Evolutionary conservation across 2,113 vertebrate genomes (phyloP), one percentile per base, ranked within the genome.

Genomic region (Symphodus melops): DNA sequence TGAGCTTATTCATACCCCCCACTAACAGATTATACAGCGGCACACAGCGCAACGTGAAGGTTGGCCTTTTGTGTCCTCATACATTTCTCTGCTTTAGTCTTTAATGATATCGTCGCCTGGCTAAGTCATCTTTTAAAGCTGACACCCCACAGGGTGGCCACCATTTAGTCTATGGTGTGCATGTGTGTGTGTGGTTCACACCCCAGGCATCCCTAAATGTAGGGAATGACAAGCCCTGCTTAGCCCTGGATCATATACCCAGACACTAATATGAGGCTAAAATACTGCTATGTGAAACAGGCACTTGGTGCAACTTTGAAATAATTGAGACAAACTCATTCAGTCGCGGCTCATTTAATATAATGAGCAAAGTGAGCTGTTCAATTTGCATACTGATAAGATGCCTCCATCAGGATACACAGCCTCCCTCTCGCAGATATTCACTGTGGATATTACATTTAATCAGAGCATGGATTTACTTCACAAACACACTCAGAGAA

Each of bases 261-360:
- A 68, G 39, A 62, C 66, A 66, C 54, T 69, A 67, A 86, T 79
- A 71, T 33, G 60, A 56, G 67, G 79, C 86, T 73, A 72, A 88
- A 88, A 85, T 54, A 87, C 72, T 77, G 71, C 82, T 52, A 53
- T 71, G 68, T 67, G 79, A 86, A 89, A 77, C 59, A 28, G 79
- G 74, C 19, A 0, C 69, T 13, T 36, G 14, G 81, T 75, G 68
- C 83, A 90, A 88, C 84, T 86, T 82, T 82, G 81, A 80, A 88
- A 86, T 92, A 91, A 92, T 89, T 89, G 89, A 93, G 91, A 90
- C 89, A 91, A 91, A 91, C 86, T 90, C 83, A 82, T 90, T 89
- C 84, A 86, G 90, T 91, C 86, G 68, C 70, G 83, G 72, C 91
- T 93, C 91, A 90, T 91, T 92, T 91, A 86, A 86, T 84, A 72